Evolutionary conservation across 2,797 vertebrate species (phyloP), one percentile per base, ranked within the genome.

Genomic region (Yasuhikotakia modesta): DNA sequence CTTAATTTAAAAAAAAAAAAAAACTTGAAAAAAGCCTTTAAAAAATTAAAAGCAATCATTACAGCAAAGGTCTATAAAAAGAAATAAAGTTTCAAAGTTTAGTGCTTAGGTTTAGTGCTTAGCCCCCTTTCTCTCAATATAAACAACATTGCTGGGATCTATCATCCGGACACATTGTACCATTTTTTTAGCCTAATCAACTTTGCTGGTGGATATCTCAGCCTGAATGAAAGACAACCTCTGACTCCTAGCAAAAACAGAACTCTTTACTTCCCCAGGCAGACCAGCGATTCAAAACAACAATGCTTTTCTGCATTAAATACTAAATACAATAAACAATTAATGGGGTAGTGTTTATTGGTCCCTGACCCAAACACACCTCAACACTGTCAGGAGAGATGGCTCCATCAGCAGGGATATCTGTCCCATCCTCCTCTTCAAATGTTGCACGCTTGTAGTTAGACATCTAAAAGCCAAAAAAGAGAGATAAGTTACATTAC

Each of bases 361-460:
- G 77, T 32, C 22, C 27, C 14, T 39, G n/a, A 39, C 39, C 76
- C 79, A 80, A 39, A 89, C 91, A 91, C 86, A 97, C 96, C 96
- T 98, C 96, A 85, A 97, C 79, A 0, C 91, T 89, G 86, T 98
- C 97, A 0, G 93, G 95, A 88, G 95, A 96, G 57, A 92, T 50
- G 53, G 91, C 89, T 27, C 93, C 92, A 24, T 97, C 96, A 1
- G 86, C 90, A 0, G 90, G 86, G 7, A 90, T 67, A 58, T 98
- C 97, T 0, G 89, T 86, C 30, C 83, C 92, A 43, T 98, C 97
- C 8, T 98, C 97, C 22, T 99, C 96, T 76, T 95, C 95, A 85
- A 99, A 92, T 0, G 95, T 96, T 76, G 96, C 94, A 81, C 94
- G 94, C 80, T 96, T 97, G 85, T 98, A 99, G 88, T 94, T 96